Base-by-base conservation (phyloP, 2,888 invertebrate species). In the Mayetiola destructor region DNA sequence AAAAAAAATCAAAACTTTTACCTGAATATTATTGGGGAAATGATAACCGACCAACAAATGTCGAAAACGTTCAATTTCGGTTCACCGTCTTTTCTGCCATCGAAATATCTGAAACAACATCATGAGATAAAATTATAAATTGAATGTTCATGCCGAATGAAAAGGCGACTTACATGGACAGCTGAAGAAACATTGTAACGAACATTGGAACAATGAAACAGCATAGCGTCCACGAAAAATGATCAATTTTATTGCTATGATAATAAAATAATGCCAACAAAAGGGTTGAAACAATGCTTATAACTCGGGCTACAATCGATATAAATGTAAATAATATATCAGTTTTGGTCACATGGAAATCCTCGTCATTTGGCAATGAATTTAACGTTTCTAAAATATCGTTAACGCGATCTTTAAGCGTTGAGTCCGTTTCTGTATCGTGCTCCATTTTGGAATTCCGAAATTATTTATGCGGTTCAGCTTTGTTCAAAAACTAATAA, bases 1-100 rank as follows among this genome's bases (percentile, higher is more conserved):
- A 37, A 42, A 21, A 14, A 42, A 39, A 36, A 57, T 58, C 48
- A n/a, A n/a, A n/a, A n/a, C n/a, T n/a, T n/a, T n/a, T n/a, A 66
- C 66, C 68, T 64, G 59, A 68, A 66, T 29, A 67, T 58, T 60
- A 66, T 66, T 0, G 67, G 66, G 3, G 63, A 63, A 5, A 67
- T 37, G 39, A 67, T 59, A 27, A 66, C 65, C 16, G 66, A 55
- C 57, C 63, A 64, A 21, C 62, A 52, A 56, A 61, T 61, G 55
- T 63, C 59, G 40, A 63, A 32, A 37, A 35, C 60, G 60, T 59
- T 64, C 21, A 14, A 20, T 37, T 54, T 54, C 56, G 55, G 59
- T 16, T 2, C 29, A 2, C 12, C 14, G 2, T 56, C 29, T 29
- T 40, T 40, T 30, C 48, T 30, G 40, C 18, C 57, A 23, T 48